Evolutionary conservation across 2,797 vertebrate species (phyloP).

Genomic region (Oophaga sylvatica): DNA sequence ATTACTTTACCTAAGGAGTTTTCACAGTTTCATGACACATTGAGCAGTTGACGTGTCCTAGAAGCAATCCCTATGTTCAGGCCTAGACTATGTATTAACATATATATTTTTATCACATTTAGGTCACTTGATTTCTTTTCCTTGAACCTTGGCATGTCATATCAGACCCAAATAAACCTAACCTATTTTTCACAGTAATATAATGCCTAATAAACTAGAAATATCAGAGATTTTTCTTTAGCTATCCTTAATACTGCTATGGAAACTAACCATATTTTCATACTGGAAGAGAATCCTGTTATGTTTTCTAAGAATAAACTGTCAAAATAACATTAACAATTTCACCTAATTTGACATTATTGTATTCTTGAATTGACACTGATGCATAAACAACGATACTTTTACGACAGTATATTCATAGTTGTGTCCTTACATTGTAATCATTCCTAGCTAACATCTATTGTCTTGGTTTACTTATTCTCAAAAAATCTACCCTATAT

Average conservation of each 20-base stretch:
- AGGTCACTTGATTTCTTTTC: background rate
- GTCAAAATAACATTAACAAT: background rate
- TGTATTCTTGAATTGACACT: background rate
- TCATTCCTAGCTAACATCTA: no score
- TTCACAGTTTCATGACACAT: background rate
- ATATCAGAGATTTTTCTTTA: background rate
- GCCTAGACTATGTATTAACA: background rate
- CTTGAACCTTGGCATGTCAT: background rate
- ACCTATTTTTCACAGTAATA: background rate
- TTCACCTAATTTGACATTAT: background rate
- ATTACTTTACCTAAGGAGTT: background rate
- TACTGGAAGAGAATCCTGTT: background rate
- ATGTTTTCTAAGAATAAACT: background rate
- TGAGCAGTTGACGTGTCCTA: background rate
- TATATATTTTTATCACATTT: background rate
- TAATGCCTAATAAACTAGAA: background rate
- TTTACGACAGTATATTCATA: background rate
- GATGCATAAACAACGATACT: background rate
- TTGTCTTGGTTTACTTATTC: no score
- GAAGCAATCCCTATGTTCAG: background rate
- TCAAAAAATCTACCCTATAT: no score
- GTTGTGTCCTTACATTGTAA: background rate
- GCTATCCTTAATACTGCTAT: background rate
- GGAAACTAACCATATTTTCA: background rate
- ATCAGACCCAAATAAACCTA: background rate